Evolutionary conservation across 2,113 vertebrate genomes (phyloP).

Genomic region (Thunnus maccoyii): DNA sequence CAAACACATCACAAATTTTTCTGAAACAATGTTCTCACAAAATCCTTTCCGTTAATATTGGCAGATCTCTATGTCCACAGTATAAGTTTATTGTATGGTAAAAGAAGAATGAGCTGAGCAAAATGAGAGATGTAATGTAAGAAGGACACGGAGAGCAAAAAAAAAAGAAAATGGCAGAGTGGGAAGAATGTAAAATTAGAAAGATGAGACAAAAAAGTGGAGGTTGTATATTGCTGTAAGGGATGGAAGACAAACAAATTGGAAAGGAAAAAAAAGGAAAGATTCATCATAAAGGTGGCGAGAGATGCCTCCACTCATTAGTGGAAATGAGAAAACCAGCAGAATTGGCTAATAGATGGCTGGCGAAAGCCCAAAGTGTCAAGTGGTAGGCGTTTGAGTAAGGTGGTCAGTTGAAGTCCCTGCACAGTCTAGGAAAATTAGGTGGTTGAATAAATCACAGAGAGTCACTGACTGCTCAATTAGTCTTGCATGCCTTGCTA

Average conservation of each 20-base stretch:
- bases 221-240: background rate
- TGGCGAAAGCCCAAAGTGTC: background rate
- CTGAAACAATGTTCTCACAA: background rate
- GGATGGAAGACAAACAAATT: background rate
- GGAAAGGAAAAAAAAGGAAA: background rate
- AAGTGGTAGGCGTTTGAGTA: background rate
- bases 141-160: background rate
- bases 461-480: background rate
- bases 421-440: conserved; percentile 29
- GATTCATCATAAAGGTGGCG: background rate
- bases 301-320: conserved; percentile 12
- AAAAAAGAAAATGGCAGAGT: background rate
- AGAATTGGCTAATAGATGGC: background rate
- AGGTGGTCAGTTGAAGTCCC: background rate
- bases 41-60: background rate
- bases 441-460: conserved; percentile 42
- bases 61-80: background rate
- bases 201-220: background rate
- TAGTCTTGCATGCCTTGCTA: background rate
- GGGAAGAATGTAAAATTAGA: background rate
- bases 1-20: too few relatives aligned
- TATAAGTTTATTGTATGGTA: background rate
- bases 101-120: background rate
- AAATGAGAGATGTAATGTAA: background rate
- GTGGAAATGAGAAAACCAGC: conserved; percentile 2